Conservation (phyloP, 2,113 vertebrate species). For the Brachyhypopomus gauderio region DNA sequence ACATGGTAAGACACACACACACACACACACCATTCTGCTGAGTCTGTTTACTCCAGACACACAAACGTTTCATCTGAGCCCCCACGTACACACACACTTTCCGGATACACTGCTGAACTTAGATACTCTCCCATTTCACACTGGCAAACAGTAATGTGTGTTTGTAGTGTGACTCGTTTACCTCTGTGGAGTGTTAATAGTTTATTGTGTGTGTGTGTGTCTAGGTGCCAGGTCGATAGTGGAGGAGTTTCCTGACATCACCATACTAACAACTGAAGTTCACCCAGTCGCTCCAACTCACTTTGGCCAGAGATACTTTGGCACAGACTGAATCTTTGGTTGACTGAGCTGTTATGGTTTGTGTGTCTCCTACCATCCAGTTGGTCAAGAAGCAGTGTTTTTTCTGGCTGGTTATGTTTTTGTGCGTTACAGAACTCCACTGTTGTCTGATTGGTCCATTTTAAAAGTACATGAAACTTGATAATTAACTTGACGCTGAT, state of each 20-base stretch:
- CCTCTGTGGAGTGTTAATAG: too few species aligned
- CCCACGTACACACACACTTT: too few species aligned
- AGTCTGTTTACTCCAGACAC: slow-evolving; percentile 63
- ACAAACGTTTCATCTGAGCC: too few species aligned
- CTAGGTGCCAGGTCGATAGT: slow-evolving; percentile 89
- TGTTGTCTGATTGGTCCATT: slow-evolving; percentile 10
- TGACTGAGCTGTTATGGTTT: not conserved
- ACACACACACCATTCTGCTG: slow-evolving; percentile 69
- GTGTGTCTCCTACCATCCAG: not conserved
- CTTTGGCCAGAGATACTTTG: slow-evolving; percentile 90
- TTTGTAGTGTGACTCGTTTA: not conserved
- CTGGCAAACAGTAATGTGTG: not conserved
- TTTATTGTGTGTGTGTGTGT: slow-evolving; percentile 26
- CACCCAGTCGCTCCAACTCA: slow-evolving; percentile 87
- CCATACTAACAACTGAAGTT: slow-evolving; percentile 88
- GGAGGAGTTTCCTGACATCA: slow-evolving; percentile 89
- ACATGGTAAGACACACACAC: slow-evolving; percentile 72
- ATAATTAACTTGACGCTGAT: not conserved
- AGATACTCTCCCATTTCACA: too few species aligned
- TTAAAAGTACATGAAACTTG: not conserved
- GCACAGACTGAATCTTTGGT: slow-evolving; percentile 81
- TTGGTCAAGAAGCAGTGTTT: not conserved
- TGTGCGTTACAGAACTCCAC: not conserved
- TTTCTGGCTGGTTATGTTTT: not conserved
- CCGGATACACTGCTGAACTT: too few species aligned